Evolutionary conservation across 2,888 invertebrate genomes (phyloP).

Genomic region (Hypselothyrea guttata): DNA sequence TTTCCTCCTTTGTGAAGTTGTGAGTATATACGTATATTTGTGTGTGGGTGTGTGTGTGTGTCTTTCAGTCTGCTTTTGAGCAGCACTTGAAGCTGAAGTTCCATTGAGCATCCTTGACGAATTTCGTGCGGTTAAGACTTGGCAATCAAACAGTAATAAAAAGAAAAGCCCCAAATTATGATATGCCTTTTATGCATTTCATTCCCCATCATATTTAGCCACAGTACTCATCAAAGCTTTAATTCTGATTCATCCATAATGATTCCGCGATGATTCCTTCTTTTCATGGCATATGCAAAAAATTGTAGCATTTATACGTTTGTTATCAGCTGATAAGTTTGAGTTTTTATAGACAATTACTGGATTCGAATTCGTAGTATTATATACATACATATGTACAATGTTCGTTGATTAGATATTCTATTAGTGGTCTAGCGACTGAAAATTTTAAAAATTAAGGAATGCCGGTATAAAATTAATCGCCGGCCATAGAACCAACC

Average conservation of each 20-base stretch:
- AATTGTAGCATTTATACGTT: not conserved
- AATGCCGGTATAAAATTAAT: conserved; percentile 4
- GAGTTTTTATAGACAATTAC: conserved; percentile 4
- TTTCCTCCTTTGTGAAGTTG: conserved; percentile 4
- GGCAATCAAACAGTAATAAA: conserved; percentile 20
- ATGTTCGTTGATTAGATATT: conserved; percentile 33
- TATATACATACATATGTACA: not conserved
- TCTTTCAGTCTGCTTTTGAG: conserved; percentile 56
- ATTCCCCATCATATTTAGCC: not conserved
- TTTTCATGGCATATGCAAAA: too few relatives aligned
- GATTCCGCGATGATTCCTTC: too few relatives aligned
- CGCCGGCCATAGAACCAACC: too few relatives aligned
- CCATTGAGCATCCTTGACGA: conserved; percentile 60
- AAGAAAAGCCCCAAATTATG: not conserved
- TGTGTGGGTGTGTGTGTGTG: conserved; percentile 19
- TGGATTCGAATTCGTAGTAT: conserved; percentile 3
- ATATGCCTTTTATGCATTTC: not conserved
- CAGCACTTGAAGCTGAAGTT: conserved; percentile 60
- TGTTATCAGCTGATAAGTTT: conserved; percentile 37
- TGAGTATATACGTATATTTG: conserved; percentile 11
- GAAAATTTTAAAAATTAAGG: not conserved
- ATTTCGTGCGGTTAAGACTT: conserved; percentile 58
- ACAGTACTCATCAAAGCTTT: too few relatives aligned
- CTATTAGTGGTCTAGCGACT: not conserved
- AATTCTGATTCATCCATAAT: too few relatives aligned